Conservation (phyloP, 2,888 invertebrate species). For the Pollenia griseotomentosa region DNA sequence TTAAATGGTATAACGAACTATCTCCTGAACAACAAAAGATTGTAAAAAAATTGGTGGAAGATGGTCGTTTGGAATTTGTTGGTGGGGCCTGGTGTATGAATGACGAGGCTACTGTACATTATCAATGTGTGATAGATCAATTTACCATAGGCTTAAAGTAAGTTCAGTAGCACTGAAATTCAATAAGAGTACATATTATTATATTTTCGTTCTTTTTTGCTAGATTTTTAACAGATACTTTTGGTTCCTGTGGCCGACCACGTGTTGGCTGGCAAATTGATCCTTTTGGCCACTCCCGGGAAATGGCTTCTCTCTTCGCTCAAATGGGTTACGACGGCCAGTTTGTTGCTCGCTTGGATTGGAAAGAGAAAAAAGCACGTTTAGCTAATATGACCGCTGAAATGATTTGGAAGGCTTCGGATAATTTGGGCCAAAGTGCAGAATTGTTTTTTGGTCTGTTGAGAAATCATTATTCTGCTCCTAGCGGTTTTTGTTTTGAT, state of each 20-base stretch:
- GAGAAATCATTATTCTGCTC: constrained; percentile 93
- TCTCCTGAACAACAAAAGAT: constrained; percentile 85
- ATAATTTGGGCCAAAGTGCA: constrained; percentile 84
- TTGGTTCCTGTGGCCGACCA: constrained; percentile 90
- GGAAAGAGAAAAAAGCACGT: constrained; percentile 90
- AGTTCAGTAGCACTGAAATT: neutral
- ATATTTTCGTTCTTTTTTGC: constrained; percentile 11
- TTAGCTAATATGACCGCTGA: constrained; percentile 88
- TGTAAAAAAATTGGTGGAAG: constrained; percentile 88
- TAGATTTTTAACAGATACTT: constrained; percentile 88
- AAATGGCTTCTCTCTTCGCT: constrained; percentile 92
- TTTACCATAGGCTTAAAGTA: constrained; percentile 89
- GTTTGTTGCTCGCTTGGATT: constrained; percentile 94
- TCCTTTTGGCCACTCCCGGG: constrained; percentile 94
- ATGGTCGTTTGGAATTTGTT: constrained; percentile 90
- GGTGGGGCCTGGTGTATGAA: constrained; percentile 95
- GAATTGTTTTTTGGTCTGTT: constrained; percentile 93
- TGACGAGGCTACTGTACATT: constrained; percentile 90
- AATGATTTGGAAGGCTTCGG: constrained; percentile 92
- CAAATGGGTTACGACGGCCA: constrained; percentile 95
- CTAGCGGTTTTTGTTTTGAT: constrained; percentile 97
- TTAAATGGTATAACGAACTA: constrained; percentile 93
- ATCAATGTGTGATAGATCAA: constrained; percentile 89
- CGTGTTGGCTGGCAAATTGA: constrained; percentile 94
- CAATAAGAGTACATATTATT: neutral